A percentile compares a stretch with the other conserved stretches of the same genome.
Evolutionary conservation across 1,140 invertebrate species (phyloP).

Genomic region (Zaprionus gabonicus): DNA sequence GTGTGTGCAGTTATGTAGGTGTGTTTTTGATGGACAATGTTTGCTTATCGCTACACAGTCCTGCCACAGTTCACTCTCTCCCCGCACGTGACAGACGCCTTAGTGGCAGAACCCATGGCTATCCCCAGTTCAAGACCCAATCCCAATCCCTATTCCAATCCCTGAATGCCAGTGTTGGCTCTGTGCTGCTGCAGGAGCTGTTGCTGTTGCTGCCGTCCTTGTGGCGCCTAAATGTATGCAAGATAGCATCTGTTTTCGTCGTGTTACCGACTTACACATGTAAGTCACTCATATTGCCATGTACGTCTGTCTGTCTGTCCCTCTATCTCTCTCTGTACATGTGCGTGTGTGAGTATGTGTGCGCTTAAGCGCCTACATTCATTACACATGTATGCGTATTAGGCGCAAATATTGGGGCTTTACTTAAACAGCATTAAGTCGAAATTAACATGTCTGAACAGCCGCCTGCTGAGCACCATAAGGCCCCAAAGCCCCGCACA

Average conservation of each 20-base stretch:
- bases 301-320: constrained; percentile 4
- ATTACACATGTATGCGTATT: constrained; percentile 81
- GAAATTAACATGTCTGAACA: constrained; percentile 80
- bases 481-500: constrained; percentile 6
- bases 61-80: constrained; percentile 10
- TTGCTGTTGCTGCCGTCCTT: no score
- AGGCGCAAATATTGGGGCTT: constrained; percentile 81
- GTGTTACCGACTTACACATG: constrained; percentile 81
- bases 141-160: constrained; percentile 27
- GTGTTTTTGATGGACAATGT: constrained; percentile 81
- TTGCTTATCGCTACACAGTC: constrained; percentile 71
- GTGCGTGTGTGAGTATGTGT: constrained; percentile 19
- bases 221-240: constrained; percentile 72
- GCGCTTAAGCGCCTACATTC: constrained; percentile 72
- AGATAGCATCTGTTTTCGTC: constrained; percentile 82
- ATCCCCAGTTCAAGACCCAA: constrained; percentile 7
- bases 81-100: constrained; percentile 71
- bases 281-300: constrained; percentile 76
- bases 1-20: constrained; percentile 60
- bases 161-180: constrained; percentile 19
- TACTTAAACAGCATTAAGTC: constrained; percentile 82
- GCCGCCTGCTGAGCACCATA: constrained; percentile 34
- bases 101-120: constrained; percentile 5
- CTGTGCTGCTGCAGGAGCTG: constrained; percentile 1
- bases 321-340: background rate